These are phyloP conservation scores for Drosophila mercatorum DNA, from an alignment of 2,888 invertebrate genomes.

Conservation along the genomic window DNA sequence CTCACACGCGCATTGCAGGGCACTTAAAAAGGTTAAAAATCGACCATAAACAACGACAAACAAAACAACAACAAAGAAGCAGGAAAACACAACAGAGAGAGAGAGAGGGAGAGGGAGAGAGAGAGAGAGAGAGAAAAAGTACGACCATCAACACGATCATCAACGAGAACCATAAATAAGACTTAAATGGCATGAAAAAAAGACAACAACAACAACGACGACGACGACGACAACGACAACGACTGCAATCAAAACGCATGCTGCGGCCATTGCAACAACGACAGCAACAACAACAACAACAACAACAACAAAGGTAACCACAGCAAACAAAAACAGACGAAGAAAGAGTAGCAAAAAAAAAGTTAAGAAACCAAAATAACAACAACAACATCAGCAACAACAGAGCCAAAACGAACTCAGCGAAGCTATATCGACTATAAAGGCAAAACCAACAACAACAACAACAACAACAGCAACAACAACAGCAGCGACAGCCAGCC, in stretches of 20 bases:
- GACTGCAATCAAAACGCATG: slow-evolving; percentile 78
- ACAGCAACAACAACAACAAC: slow-evolving; percentile 19
- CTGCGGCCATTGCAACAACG: slow-evolving; percentile 59
- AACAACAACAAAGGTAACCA: slow-evolving; percentile 48
- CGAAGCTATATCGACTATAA: slow-evolving; percentile 62
- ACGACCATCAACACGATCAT: slow-evolving; percentile 81
- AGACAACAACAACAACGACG: slow-evolving; percentile 23
- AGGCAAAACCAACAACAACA: slow-evolving; percentile 42
- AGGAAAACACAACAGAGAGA: slow-evolving; percentile 12
- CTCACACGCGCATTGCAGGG: slow-evolving; percentile 21
- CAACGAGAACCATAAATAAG: slow-evolving; percentile 81
- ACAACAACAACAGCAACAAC: neutral
- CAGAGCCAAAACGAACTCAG: slow-evolving; percentile 55
- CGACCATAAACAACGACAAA: slow-evolving; percentile 42
- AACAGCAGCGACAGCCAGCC: slow-evolving; percentile 48
- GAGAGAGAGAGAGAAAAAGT: slow-evolving; percentile 52
- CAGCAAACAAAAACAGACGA: slow-evolving; percentile 54
- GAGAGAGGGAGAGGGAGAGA: slow-evolving; percentile 35
- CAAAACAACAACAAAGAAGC: slow-evolving; percentile 19
- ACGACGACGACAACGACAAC: slow-evolving; percentile 34
- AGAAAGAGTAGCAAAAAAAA: slow-evolving; percentile 56
- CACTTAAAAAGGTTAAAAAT: slow-evolving; percentile 45
- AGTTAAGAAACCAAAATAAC: slow-evolving; percentile 36
- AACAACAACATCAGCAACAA: slow-evolving; percentile 30
- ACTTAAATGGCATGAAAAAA: slow-evolving; percentile 81